Evolutionary conservation across 2,888 invertebrate genomes (phyloP), one percentile per base, ranked within the genome.

Genomic region (Odontomyia ornata): DNA sequence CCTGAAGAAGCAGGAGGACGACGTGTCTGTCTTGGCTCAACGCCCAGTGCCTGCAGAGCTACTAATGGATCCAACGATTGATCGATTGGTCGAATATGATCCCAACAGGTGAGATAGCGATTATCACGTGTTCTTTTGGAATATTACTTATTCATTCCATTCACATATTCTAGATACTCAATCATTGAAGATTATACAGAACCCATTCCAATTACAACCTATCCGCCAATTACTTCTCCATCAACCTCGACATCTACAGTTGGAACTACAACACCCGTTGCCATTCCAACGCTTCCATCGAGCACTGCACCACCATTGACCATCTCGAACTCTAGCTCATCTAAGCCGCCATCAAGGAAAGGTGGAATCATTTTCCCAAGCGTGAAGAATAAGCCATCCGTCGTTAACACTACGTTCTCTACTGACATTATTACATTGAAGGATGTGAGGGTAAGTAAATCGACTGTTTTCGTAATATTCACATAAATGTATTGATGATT

Each of bases 311-410:
- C 81, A 18, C 67, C 79, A 18, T 77, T 76, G 30, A 65, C 64
- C 43, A 75, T 77, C 57, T 76, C 77, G 77, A 81, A 81, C 79
- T 76, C 78, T 52, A 83, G 84, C 43, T 84, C 85, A 0, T 84
- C 85, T 1, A 87, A 89, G 80, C 84, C 87, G 1, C 82, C 86
- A 4, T 86, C 87, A 78, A 90, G 94, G 80, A 95, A 94, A 86
- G 93, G 94, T 52, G 94, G 94, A 78, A 91, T 96, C 82, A 95
- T 96, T 85, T 96, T 96, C 87, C 96, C 96, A 11, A 95, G 95
- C 84, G 93, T 95, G 73, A 95, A 95, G 87, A 95, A 95, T 86
- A 96, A 96, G 82, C 95, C 96, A 25, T 91, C 93, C 80, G 91
- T 93, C 79, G 92, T 93, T 76, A 95, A 95, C 88, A 93, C 93